phyloP scores from a whole-genome alignment of 2,797 vertebrate species.

The Atherinosoma microstoma region DNA sequence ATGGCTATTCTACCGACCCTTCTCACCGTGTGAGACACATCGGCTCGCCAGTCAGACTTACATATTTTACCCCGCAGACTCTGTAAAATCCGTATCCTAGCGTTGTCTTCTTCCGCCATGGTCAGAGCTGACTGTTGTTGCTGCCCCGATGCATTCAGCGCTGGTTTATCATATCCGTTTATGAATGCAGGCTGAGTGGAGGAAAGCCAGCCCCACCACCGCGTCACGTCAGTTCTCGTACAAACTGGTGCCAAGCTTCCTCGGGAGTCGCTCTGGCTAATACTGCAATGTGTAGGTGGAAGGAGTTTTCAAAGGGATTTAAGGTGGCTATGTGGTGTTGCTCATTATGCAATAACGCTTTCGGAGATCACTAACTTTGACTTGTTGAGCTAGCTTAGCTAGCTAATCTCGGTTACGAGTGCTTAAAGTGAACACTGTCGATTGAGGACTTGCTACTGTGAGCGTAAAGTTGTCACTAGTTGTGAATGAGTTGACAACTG shows the following conservation, averaged over 20 bases:
- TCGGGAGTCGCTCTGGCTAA: conserved; percentile 11
- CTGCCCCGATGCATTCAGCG: conserved; percentile 79
- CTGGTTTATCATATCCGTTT: conserved; percentile 84
- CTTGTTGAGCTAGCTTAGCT: conserved; percentile 36
- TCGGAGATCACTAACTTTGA: conserved; percentile 37
- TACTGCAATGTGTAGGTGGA: conserved; percentile 24
- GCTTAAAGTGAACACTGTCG: neutral
- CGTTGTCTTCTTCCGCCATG: conserved; percentile 91
- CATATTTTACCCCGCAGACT: conserved; percentile 96
- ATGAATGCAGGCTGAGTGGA: conserved; percentile 75
- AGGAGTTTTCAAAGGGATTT: conserved; percentile 42
- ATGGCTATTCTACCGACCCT: conserved; percentile 39
- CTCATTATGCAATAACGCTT: conserved; percentile 42
- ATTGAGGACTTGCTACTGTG: neutral
- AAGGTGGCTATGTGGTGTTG: conserved; percentile 30
- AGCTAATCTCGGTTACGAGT: conserved; percentile 32
- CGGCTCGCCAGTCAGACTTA: conserved; percentile 80
- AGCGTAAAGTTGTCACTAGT: conserved; percentile 12
- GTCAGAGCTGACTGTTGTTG: conserved; percentile 77
- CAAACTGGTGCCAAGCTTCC: conserved; percentile 46
- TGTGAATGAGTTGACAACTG: conserved; percentile 22
- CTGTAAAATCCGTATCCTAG: conserved; percentile 92
- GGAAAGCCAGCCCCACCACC: conserved; percentile 74
- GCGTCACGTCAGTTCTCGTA: conserved; percentile 71
- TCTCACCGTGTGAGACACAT: conserved; percentile 14